These are phyloP conservation scores for Murina feae DNA, from an alignment of 2,113 vertebrate species.

Conservation along the genomic window DNA sequence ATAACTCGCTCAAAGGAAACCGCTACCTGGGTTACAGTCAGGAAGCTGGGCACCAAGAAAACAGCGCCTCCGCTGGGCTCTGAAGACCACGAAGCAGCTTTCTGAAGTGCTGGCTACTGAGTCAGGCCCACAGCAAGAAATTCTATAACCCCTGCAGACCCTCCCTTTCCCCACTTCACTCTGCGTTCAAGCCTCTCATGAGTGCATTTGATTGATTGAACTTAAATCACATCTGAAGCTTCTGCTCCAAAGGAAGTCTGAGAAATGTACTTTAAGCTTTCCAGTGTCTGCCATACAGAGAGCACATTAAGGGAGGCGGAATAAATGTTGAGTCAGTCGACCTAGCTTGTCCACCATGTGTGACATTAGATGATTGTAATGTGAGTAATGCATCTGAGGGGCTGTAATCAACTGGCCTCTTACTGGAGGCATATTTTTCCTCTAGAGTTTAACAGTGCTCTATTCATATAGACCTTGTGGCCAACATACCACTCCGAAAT, in stretches of 20 bases:
- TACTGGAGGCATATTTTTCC: not conserved
- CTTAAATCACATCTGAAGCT: conserved; percentile 2
- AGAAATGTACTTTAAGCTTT: not conserved
- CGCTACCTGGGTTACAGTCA: not conserved
- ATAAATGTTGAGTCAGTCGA: not conserved
- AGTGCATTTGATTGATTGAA: not conserved
- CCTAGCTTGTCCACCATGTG: not conserved
- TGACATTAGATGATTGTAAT: not conserved
- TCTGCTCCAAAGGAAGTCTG: conserved; percentile 15
- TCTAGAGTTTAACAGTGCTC: not conserved
- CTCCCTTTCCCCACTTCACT: not conserved
- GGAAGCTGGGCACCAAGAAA: not conserved
- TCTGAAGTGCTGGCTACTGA: not conserved
- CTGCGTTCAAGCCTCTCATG: not conserved
- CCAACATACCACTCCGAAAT: not conserved
- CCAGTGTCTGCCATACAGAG: not conserved
- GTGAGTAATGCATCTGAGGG: not conserved
- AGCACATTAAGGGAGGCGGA: not conserved
- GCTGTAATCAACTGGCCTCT: not conserved
- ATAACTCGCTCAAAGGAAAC: not conserved
- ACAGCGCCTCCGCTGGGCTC: not conserved
- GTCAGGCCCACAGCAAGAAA: not conserved
- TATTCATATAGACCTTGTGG: not conserved
- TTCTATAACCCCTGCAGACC: too few relatives aligned
- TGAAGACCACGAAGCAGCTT: not conserved